A percentile compares a stretch with the other conserved stretches of the same genome.
These are phyloP conservation scores for Serilophus lunatus DNA, from an alignment of 2,113 vertebrate species.

Conservation along the genomic window DNA sequence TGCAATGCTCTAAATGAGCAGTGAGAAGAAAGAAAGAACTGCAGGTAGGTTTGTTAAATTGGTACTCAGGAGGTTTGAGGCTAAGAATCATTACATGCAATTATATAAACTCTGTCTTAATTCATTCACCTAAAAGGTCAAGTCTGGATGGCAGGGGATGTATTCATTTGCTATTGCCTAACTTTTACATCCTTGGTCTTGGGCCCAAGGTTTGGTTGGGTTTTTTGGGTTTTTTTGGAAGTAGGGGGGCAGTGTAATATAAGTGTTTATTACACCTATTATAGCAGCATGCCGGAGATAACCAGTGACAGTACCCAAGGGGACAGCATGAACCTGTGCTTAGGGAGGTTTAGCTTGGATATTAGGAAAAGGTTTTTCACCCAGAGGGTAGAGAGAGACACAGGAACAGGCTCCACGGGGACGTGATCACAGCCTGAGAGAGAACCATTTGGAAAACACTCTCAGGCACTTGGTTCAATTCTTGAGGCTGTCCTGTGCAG, in stretches of 20 bases:
- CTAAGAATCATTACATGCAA: background rate
- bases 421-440: background rate
- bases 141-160: background rate
- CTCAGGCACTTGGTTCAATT: background rate
- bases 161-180: background rate
- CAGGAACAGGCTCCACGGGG: background rate
- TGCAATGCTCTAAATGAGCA: background rate
- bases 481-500: background rate
- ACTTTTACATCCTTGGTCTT: background rate
- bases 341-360: background rate
- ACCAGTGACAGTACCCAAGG: background rate
- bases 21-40: background rate
- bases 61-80: background rate
- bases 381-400: background rate
- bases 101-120: background rate
- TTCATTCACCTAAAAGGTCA: background rate
- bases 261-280: background rate
- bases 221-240: too few relatives aligned
- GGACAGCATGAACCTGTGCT: background rate
- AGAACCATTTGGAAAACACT: background rate
- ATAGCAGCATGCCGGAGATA: background rate
- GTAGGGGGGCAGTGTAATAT: too few relatives aligned
- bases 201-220: too few relatives aligned
- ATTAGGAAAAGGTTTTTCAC: background rate
- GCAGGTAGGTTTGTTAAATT: conserved; percentile 11